phyloP scores from a whole-genome alignment of 2,797 vertebrate genomes.

The Tragelaphus eurycerus region DNA sequence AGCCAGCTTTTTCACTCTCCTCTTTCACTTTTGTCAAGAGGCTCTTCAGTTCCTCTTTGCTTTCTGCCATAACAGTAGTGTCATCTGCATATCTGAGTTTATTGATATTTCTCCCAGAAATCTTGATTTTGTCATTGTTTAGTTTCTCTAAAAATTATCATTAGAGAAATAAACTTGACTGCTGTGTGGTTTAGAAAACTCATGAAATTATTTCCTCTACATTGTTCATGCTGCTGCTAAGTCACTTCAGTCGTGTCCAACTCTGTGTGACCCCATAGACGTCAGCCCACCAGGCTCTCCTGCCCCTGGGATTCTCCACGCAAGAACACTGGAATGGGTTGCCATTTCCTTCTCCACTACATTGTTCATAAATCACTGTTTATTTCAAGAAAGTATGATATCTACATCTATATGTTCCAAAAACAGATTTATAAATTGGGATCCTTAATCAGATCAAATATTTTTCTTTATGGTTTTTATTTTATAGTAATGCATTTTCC shows the following conservation, averaged over 20 bases:
- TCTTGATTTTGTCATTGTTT: not conserved
- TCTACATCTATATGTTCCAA: not conserved
- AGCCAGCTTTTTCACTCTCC: not conserved
- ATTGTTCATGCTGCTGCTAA: not conserved
- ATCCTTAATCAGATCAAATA: not conserved
- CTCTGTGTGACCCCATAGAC: no score
- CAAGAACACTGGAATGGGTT: no score
- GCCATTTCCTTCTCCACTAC: not conserved
- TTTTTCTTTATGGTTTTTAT: not conserved
- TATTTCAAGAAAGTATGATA: not conserved
- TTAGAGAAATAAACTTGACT: not conserved
- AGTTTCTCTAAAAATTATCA: not conserved
- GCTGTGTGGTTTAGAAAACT: not conserved
- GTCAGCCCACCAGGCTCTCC: no score
- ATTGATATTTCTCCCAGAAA: not conserved
- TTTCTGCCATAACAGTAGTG: not conserved
- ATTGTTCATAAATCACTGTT: not conserved
- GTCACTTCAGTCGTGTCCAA: no score
- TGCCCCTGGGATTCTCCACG: no score
- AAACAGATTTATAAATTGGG: not conserved
- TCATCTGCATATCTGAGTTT: not conserved
- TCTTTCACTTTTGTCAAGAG: not conserved
- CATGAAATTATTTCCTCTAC: not conserved
- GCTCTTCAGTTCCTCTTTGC: not conserved
- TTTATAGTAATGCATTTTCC: not conserved